Conservation (phyloP, 2,797 vertebrate genomes). For the Tenualosa thibaudeaui region DNA sequence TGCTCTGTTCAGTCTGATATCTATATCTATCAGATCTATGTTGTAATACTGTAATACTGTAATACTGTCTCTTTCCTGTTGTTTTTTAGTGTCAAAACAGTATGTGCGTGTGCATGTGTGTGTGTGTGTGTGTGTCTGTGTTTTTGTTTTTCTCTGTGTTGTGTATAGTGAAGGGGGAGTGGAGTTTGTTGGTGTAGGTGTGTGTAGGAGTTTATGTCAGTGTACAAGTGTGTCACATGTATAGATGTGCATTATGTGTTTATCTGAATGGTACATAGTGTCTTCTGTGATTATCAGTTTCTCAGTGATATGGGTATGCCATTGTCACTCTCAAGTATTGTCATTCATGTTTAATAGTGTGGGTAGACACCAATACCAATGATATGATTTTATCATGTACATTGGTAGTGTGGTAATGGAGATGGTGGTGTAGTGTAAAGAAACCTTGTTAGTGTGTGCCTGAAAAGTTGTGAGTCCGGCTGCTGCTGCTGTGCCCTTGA, state of each 20-base stretch:
- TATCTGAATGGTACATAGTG: neutral
- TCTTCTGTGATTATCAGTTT: neutral
- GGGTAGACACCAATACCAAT: neutral
- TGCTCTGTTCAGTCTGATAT: too few species aligned
- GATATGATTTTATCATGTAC: neutral
- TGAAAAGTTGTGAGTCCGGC: too few species aligned
- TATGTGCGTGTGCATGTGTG: neutral
- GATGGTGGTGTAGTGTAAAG: too few species aligned
- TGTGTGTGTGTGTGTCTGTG: neutral
- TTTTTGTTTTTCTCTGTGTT: neutral
- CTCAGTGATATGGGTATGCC: neutral
- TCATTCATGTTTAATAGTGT: too few species aligned
- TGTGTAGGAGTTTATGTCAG: neutral
- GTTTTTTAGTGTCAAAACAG: neutral
- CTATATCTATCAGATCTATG: too few species aligned
- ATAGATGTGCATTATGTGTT: neutral
- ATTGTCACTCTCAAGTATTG: neutral
- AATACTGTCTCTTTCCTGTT: neutral
- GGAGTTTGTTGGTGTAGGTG: neutral
- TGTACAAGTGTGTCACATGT: constrained; percentile 27
- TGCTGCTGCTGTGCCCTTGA: too few species aligned
- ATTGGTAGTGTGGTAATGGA: neutral
- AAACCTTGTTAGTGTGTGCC: too few species aligned
- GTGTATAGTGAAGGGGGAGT: too few species aligned
- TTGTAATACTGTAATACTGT: too few species aligned